phyloP scores from a whole-genome alignment of 2,888 invertebrate species.

The Trichogramma evanescens region DNA sequence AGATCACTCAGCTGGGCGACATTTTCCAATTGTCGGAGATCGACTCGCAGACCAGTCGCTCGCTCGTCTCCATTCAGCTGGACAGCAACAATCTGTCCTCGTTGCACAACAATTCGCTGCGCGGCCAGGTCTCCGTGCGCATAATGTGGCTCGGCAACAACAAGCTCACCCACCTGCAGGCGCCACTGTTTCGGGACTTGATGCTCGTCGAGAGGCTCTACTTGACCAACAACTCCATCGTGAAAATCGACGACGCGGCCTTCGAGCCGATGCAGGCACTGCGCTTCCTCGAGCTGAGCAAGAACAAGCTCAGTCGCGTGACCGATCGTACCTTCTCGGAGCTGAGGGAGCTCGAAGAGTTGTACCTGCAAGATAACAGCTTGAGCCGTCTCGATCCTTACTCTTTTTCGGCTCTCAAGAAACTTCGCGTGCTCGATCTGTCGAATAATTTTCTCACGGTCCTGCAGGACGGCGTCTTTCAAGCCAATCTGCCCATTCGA shows the following conservation, averaged over 20 bases:
- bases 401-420: conserved; percentile 67
- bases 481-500: conserved; percentile 67
- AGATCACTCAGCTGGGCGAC: conserved; percentile 67
- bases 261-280: conserved; percentile 71
- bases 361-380: conserved; percentile 69
- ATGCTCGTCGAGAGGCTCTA: conserved; percentile 72
- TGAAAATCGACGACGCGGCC: conserved; percentile 72
- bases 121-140: conserved; percentile 75
- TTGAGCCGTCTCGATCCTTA: conserved; percentile 64
- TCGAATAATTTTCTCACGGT: conserved; percentile 70
- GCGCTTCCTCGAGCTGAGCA: conserved; percentile 73
- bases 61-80: conserved; percentile 73
- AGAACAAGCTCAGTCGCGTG: conserved; percentile 66
- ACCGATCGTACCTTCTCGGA: conserved; percentile 71
- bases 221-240: conserved; percentile 75
- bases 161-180: conserved; percentile 64
- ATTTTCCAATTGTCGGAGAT: conserved; percentile 63
- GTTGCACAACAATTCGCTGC: conserved; percentile 72
- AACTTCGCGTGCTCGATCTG: conserved; percentile 70
- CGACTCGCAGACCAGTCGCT: conserved; percentile 40
- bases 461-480: conserved; percentile 68
- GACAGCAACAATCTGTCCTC: conserved; percentile 69
- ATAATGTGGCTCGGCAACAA: conserved; percentile 87
- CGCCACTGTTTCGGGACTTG: conserved; percentile 70
- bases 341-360: conserved; percentile 70